Evolutionary conservation across 2,797 vertebrate genomes (phyloP).

Genomic region (Gymnothorax reevesii): DNA sequence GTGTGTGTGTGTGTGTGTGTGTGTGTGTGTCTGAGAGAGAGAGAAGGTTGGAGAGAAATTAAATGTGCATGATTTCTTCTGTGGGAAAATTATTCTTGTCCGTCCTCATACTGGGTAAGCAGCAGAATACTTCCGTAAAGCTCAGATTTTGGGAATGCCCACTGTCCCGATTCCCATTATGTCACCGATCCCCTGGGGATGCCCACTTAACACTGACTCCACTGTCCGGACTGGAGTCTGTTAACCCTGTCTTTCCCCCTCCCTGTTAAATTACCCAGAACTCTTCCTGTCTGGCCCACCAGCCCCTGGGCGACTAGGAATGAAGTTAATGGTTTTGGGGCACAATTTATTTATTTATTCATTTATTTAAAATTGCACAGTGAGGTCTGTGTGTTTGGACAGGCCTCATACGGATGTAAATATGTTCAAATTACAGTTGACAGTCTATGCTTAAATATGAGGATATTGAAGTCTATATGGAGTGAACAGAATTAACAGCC

Average conservation of each 20-base stretch:
- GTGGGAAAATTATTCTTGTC: background rate
- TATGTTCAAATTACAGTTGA: no score
- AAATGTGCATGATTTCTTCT: background rate
- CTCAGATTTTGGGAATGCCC: slow-evolving; percentile 4
- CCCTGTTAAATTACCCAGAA: background rate
- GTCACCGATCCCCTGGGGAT: slow-evolving; percentile 7
- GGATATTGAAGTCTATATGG: no score
- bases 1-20: background rate
- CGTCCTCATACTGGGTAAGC: background rate
- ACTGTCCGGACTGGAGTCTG: background rate
- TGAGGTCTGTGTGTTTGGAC: no score
- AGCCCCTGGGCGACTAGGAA: background rate
- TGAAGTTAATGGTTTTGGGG: background rate
- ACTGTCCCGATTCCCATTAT: slow-evolving; percentile 5
- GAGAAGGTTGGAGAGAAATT: background rate
- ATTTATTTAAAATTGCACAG: no score
- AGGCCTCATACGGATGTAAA: no score
- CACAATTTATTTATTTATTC: background rate
- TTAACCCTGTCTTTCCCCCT: background rate
- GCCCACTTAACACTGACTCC: background rate
- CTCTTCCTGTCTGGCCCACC: background rate
- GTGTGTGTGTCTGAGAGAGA: background rate
- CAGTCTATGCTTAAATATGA: no score
- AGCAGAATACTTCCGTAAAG: background rate
- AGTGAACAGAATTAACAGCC: no score